Percentiles rank a stretch among this genome's conserved stretches.
phyloP scores from a whole-genome alignment of 2,888 invertebrate genomes.

The Netelia virgata region DNA sequence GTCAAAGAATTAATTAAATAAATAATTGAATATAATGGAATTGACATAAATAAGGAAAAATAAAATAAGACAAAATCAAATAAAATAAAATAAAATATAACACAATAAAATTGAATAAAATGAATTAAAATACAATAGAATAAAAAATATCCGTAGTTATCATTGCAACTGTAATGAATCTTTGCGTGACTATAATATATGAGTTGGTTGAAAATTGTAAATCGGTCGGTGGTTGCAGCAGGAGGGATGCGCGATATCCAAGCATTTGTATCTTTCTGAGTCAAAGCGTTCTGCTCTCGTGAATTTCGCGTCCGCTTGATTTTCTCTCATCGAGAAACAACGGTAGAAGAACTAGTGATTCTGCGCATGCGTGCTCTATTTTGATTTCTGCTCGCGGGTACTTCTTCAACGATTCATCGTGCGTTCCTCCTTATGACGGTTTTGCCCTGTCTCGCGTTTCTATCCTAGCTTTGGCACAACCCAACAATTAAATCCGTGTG shows the following conservation, averaged over 20 bases:
- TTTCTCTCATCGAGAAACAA: slow-evolving; percentile 40
- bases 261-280: slow-evolving; percentile 40
- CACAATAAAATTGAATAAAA: neutral
- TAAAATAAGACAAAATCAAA: too few species aligned
- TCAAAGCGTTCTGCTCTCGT: slow-evolving; percentile 40
- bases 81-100: too few species aligned
- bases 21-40: too few species aligned
- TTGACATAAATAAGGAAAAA: too few species aligned
- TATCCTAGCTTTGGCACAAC: slow-evolving; percentile 73
- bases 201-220: neutral
- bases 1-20: too few species aligned
- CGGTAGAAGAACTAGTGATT: slow-evolving; percentile 19
- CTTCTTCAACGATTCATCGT: slow-evolving; percentile 58
- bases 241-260: slow-evolving; percentile 59
- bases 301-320: slow-evolving; percentile 19
- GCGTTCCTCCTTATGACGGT: slow-evolving; percentile 77
- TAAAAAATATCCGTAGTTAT: neutral
- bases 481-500: slow-evolving; percentile 82
- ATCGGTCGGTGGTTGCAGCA: slow-evolving; percentile 21
- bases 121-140: neutral
- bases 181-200: neutral
- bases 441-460: slow-evolving; percentile 53
- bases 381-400: slow-evolving; percentile 70
- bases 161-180: neutral
- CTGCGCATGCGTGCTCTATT: slow-evolving; percentile 69